Conservation (phyloP, 2,888 invertebrate genomes). For the Labia minor region DNA sequence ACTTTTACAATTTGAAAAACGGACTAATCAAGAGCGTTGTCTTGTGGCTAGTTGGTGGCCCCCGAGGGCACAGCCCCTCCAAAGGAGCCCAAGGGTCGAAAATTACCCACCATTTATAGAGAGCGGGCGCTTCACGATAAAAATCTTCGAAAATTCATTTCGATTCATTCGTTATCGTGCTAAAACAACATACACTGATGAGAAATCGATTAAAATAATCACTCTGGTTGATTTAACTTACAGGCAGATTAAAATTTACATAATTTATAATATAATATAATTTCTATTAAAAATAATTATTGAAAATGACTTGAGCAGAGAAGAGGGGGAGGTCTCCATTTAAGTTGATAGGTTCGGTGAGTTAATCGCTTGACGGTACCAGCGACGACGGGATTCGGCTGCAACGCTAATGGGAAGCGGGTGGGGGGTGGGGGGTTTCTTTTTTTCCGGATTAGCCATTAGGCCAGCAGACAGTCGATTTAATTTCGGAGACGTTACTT, state of each 20-base stretch:
- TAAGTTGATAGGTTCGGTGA: too few species aligned
- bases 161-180: not conserved
- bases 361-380: too few species aligned
- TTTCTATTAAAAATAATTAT: slow-evolving; percentile 9
- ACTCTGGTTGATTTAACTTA: not conserved
- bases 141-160: slow-evolving; percentile 5
- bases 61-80: not conserved
- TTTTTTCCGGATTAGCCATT: too few species aligned
- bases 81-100: not conserved
- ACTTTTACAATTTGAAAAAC: slow-evolving; percentile 8
- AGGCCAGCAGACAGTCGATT: too few species aligned
- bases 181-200: slow-evolving; percentile 1
- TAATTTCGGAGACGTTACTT: too few species aligned
- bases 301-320: not conserved
- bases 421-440: too few species aligned
- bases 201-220: slow-evolving; percentile 13
- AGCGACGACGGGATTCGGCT: too few species aligned
- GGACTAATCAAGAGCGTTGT: not conserved
- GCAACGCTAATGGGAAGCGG: too few species aligned
- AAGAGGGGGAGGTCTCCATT: too few species aligned
- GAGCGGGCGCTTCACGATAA: not conserved
- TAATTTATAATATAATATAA: too few species aligned
- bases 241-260: not conserved
- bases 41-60: too few species aligned
- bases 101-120: not conserved